Percentiles rank a stretch among this genome's conserved stretches.
Evolutionary conservation across 2,888 invertebrate species (phyloP).

Genomic region (Carpatolechia fugitivella): DNA sequence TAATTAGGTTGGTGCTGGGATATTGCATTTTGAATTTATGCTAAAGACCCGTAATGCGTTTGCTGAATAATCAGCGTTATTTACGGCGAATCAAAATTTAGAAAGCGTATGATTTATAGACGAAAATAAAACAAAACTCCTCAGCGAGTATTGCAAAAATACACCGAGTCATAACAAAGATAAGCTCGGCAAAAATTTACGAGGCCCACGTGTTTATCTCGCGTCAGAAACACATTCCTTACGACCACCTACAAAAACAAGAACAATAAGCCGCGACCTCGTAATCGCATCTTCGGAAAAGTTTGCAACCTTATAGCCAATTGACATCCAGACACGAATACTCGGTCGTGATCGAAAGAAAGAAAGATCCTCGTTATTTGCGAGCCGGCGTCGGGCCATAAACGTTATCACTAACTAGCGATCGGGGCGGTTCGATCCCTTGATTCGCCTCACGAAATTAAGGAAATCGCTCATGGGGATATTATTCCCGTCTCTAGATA

Average conservation of each 20-base stretch:
- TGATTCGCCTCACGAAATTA: conserved; percentile 77
- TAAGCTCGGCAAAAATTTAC: conserved; percentile 26
- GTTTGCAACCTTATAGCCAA: conserved; percentile 51
- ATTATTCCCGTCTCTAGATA: conserved; percentile 67
- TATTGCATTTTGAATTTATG: no score
- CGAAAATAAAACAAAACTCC: not conserved
- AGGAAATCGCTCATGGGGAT: conserved; percentile 79
- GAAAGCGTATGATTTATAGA: not conserved
- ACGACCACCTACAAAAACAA: conserved; percentile 43
- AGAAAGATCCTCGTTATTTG: conserved; percentile 58
- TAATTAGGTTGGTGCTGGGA: no score
- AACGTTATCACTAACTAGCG: conserved; percentile 74
- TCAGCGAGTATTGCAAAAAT: conserved; percentile 6
- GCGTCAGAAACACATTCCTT: conserved; percentile 46
- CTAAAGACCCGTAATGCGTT: no score
- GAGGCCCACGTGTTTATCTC: conserved; percentile 41
- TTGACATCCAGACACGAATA: conserved; percentile 73
- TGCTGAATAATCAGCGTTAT: no score
- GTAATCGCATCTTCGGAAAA: conserved; percentile 33
- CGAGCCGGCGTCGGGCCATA: conserved; percentile 63
- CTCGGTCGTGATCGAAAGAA: conserved; percentile 69
- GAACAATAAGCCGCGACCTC: conserved; percentile 41
- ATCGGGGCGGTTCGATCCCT: conserved; percentile 75
- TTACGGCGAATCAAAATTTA: not conserved
- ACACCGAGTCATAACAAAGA: conserved; percentile 16